These are phyloP conservation scores for Clytia hemisphaerica DNA, from an alignment of 30 jellyfish, hydroid and myxozoan genomes.

Conservation along the genomic window DNA sequence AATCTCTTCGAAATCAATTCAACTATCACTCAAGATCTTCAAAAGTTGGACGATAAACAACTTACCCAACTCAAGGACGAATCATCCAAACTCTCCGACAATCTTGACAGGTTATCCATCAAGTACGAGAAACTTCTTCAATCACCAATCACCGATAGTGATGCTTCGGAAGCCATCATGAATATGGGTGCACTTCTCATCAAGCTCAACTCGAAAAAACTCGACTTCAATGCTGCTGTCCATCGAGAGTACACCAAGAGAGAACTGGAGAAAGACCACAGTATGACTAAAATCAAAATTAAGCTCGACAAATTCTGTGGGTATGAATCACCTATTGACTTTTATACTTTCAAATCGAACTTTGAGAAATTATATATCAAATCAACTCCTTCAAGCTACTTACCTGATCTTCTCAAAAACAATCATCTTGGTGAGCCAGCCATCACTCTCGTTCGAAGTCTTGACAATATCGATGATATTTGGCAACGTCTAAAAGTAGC, in stretches of 20 bases:
- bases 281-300: conserved; percentile 1
- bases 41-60: too few relatives aligned
- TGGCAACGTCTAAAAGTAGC: conserved; percentile 3
- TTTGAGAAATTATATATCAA: not conserved
- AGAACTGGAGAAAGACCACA: not conserved
- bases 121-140: not conserved
- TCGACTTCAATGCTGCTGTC: not conserved
- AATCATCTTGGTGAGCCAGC: conserved; percentile 3
- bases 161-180: not conserved
- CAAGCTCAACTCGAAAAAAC: not conserved
- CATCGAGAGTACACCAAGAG: not conserved
- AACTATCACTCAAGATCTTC: too few relatives aligned
- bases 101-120: not conserved
- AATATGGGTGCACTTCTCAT: not conserved
- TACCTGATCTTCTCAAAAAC: conserved; percentile 6
- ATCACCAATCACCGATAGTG: too few relatives aligned
- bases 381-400: not conserved
- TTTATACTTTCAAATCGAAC: conserved; percentile 5
- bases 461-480: not conserved
- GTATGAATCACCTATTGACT: not conserved
- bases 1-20: too few relatives aligned
- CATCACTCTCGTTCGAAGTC: not conserved
- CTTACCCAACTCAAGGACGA: too few relatives aligned
- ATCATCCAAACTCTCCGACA: not conserved
- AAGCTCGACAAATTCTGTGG: not conserved